A percentile compares a stretch with the other conserved stretches of the same genome.
phyloP scores from a whole-genome alignment of 2,797 vertebrate genomes.

The Xerus rutilus region DNA sequence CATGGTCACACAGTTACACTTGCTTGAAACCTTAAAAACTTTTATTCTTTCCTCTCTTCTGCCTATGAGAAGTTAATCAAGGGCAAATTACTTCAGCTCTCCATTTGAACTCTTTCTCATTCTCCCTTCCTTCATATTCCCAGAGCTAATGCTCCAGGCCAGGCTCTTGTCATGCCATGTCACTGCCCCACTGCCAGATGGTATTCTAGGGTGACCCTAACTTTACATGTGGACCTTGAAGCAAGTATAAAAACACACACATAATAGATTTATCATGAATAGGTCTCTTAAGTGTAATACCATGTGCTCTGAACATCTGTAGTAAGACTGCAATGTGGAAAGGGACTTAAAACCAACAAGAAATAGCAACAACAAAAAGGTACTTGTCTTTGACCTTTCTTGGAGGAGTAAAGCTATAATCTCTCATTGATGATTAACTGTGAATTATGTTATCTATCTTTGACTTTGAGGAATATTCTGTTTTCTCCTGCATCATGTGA shows the following conservation, averaged over 20 bases:
- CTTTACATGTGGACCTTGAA: neutral
- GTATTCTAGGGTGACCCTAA: neutral
- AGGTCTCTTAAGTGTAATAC: neutral
- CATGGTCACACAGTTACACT: neutral
- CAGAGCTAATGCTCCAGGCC: neutral
- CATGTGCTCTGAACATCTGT: conserved; percentile 23
- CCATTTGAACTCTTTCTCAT: neutral
- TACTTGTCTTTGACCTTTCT: conserved; percentile 38
- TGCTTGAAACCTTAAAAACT: neutral
- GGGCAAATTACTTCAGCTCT: neutral
- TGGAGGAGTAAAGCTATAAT: neutral
- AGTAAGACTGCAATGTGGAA: conserved; percentile 47
- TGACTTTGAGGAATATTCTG: conserved; percentile 41
- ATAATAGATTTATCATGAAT: neutral
- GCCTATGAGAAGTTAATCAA: neutral
- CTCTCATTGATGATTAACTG: neutral
- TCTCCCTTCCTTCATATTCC: neutral
- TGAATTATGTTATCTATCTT: neutral
- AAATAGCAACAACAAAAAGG: neutral
- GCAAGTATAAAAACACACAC: neutral
- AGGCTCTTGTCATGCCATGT: neutral
- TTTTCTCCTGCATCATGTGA: neutral
- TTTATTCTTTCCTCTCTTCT: neutral
- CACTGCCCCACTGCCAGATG: neutral
- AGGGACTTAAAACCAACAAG: conserved; percentile 7